Evolutionary conservation across 2,113 vertebrate genomes (phyloP).

Genomic region (Mesoclemmys tuberculata): DNA sequence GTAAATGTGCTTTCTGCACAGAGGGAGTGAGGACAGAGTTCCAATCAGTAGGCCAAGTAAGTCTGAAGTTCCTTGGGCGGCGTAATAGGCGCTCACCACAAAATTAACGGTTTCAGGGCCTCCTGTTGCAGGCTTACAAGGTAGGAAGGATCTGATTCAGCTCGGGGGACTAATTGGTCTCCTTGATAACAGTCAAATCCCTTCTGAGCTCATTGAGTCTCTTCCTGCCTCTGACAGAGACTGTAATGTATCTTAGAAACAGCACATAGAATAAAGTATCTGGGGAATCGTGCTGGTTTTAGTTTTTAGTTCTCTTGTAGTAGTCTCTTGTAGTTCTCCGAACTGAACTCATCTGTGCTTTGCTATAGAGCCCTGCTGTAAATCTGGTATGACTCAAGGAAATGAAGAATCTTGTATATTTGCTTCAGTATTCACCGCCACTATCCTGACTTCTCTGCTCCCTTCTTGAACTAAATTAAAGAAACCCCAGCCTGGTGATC

Average conservation of each 20-base stretch:
- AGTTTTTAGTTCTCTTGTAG: neutral
- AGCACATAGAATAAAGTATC: neutral
- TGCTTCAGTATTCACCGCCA: accelerated
- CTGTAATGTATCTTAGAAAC: neutral
- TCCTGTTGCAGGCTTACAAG: neutral
- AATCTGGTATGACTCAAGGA: neutral
- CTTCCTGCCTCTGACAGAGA: neutral
- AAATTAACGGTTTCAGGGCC: neutral
- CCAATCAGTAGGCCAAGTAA: accelerated
- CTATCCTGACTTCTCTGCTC: accelerated
- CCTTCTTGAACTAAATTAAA: neutral
- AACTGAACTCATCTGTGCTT: accelerated
- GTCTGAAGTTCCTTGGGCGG: too few relatives aligned
- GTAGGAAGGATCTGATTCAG: neutral
- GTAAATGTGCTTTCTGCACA: accelerated
- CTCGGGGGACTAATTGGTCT: neutral
- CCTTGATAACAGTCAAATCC: neutral
- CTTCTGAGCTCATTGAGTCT: neutral
- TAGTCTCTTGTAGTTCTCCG: neutral
- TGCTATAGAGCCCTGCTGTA: accelerated
- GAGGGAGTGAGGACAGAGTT: accelerated
- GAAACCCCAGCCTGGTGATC: neutral
- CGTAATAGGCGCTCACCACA: accelerated
- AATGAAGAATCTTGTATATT: neutral
- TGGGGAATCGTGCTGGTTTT: accelerated